These are phyloP conservation scores for Saccostrea cuccullata DNA, from an alignment of 1,140 invertebrate species.

Conservation along the genomic window DNA sequence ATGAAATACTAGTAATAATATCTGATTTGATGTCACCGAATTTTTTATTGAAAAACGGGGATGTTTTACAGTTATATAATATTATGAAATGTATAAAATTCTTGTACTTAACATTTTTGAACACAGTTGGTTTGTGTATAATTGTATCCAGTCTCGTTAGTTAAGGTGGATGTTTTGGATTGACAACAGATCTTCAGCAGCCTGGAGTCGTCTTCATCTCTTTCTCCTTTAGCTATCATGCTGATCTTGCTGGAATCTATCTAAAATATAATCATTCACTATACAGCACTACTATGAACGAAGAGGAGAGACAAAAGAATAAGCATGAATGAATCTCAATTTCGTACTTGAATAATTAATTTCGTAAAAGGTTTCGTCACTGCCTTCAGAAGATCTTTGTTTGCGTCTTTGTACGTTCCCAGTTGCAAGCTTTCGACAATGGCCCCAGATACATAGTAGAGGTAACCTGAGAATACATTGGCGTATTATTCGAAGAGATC, in stretches of 20 bases:
- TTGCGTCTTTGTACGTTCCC: background rate
- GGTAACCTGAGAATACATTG: background rate
- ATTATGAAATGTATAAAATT: background rate
- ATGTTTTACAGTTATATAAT: background rate
- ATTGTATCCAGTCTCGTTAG: constrained; percentile 29
- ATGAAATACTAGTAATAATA: too few species aligned
- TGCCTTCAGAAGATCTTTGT: constrained; percentile 77
- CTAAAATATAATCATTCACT: background rate
- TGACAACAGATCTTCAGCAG: background rate
- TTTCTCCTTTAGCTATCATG: constrained; percentile 7
- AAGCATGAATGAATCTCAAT: too few species aligned
- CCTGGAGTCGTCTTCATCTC: background rate
- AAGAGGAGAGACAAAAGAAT: too few species aligned
- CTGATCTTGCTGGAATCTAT: background rate
- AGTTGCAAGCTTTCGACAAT: constrained; percentile 7
- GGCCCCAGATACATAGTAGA: constrained; percentile 19
- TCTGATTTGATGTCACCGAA: too few species aligned
- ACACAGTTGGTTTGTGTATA: background rate
- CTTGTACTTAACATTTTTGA: background rate
- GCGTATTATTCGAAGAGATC: too few species aligned
- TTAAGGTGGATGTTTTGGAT: background rate
- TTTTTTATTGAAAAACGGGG: too few species aligned
- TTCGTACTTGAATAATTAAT: constrained; percentile 79
- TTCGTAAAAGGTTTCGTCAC: constrained; percentile 81
- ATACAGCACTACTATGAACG: too few species aligned